These are phyloP conservation scores for Patella caerulea DNA, from an alignment of 2,888 invertebrate genomes.

Conservation along the genomic window DNA sequence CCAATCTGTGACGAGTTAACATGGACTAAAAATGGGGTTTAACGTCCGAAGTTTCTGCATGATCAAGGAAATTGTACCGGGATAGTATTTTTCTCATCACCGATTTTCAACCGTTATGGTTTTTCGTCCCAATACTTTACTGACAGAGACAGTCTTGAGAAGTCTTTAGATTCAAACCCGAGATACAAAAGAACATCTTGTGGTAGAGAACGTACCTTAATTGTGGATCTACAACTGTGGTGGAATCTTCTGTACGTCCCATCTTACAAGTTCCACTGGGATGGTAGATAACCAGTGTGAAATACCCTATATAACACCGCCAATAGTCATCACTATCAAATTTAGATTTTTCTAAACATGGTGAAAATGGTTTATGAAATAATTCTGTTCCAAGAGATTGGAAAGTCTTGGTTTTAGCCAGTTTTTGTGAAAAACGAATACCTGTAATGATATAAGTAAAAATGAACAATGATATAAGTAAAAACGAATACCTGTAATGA, in stretches of 20 bases:
- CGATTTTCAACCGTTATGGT: no score
- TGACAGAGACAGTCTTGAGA: conserved; percentile 21
- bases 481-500: no score
- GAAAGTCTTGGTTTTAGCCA: conserved; percentile 31
- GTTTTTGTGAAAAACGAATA: conserved; percentile 14
- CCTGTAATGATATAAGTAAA: conserved; percentile 9
- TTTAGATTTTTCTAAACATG: conserved; percentile 19
- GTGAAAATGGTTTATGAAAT: conserved; percentile 29
- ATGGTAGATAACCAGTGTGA: conserved; percentile 72
- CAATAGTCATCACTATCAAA: conserved; percentile 46
- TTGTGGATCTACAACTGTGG: conserved; percentile 79
- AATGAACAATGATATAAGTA: not conserved
- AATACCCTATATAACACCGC: conserved; percentile 37
- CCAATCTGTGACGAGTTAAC: no score
- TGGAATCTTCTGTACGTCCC: conserved; percentile 72
- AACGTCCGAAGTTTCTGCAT: no score
- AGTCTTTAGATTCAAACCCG: conserved; percentile 28
- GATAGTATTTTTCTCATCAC: no score
- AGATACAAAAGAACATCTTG: conserved; percentile 20
- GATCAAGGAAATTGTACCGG: no score
- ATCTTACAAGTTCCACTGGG: conserved; percentile 83
- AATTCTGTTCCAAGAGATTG: conserved; percentile 33
- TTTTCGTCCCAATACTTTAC: no score
- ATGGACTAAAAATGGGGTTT: no score
- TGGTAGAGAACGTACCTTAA: conserved; percentile 44